Evolutionary conservation across 2,797 vertebrate species (phyloP).

Genomic region (Aselliscus stoliczkanus): DNA sequence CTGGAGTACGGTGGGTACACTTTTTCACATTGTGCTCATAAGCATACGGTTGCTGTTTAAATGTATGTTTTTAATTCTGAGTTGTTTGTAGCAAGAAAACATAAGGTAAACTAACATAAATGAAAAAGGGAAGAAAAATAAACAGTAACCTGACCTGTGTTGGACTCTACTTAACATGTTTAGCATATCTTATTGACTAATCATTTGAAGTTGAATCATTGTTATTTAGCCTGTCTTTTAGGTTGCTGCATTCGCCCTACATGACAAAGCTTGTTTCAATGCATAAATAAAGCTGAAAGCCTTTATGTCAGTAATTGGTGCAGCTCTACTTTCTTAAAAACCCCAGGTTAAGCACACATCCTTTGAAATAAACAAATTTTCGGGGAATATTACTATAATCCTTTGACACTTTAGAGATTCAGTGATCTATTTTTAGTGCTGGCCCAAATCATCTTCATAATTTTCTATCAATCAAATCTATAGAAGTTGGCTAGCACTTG

Average conservation of each 20-base stretch:
- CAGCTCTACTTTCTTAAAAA: background rate
- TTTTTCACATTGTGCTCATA: background rate
- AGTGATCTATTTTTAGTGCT: constrained; percentile 2
- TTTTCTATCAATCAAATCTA: constrained; percentile 38
- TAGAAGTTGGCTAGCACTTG: constrained; percentile 8
- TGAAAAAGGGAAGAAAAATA: background rate
- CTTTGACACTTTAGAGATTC: constrained; percentile 11
- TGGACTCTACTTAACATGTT: background rate
- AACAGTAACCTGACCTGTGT: background rate
- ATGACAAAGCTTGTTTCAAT: background rate
- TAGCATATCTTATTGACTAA: background rate
- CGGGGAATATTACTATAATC: background rate
- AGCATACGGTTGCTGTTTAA: background rate
- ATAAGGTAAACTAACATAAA: background rate
- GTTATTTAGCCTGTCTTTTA: background rate
- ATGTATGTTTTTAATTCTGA: background rate
- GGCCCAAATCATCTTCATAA: background rate
- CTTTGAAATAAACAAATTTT: constrained; percentile 25
- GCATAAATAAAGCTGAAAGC: background rate
- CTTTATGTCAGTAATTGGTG: background rate
- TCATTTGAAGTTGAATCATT: background rate
- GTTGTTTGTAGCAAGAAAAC: background rate
- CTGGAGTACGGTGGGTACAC: background rate
- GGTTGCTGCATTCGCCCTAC: background rate
- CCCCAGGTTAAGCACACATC: background rate